Evolutionary conservation across 1,140 invertebrate species (phyloP).

Genomic region (Episyrphus balteatus): DNA sequence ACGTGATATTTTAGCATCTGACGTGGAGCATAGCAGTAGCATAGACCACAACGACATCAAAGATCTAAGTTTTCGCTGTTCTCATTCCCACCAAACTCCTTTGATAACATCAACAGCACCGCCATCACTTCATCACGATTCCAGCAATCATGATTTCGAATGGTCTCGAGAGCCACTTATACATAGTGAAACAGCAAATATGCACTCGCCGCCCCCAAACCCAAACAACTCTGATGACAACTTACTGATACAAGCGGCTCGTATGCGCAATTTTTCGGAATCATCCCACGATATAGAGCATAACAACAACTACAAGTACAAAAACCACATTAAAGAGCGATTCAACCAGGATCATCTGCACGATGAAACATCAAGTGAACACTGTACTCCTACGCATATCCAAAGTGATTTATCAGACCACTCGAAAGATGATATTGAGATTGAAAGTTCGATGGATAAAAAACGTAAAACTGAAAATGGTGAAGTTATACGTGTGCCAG

Average conservation of each 20-base stretch:
- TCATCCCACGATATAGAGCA: slow-evolving; percentile 39
- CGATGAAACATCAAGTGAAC: slow-evolving; percentile 32
- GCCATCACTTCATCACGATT: slow-evolving; percentile 24
- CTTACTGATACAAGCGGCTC: slow-evolving; percentile 18
- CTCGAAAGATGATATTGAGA: slow-evolving; percentile 32
- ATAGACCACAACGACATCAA: slow-evolving; percentile 58
- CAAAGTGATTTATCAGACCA: slow-evolving; percentile 32
- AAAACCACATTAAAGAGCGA: slow-evolving; percentile 85
- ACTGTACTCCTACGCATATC: slow-evolving; percentile 19
- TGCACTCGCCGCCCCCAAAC: slow-evolving; percentile 31
- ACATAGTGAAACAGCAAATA: slow-evolving; percentile 33
- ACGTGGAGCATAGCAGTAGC: slow-evolving; percentile 41
- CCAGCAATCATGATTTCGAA: slow-evolving; percentile 34
- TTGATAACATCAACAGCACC: slow-evolving; percentile 31
- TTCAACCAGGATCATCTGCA: slow-evolving; percentile 45
- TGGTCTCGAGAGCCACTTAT: slow-evolving; percentile 28
- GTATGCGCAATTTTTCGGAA: slow-evolving; percentile 35
- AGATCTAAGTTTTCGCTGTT: slow-evolving; percentile 34
- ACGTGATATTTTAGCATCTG: slow-evolving; percentile 33
- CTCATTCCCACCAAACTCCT: slow-evolving; percentile 29
- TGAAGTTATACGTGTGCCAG: slow-evolving; percentile 9
- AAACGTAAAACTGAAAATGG: slow-evolving; percentile 30
- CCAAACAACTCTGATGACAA: slow-evolving; percentile 19
- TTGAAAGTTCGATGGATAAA: slow-evolving; percentile 31
- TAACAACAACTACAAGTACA: slow-evolving; percentile 77